Conservation (phyloP, 1,140 invertebrate genomes). For the Bombus waltoni region DNA sequence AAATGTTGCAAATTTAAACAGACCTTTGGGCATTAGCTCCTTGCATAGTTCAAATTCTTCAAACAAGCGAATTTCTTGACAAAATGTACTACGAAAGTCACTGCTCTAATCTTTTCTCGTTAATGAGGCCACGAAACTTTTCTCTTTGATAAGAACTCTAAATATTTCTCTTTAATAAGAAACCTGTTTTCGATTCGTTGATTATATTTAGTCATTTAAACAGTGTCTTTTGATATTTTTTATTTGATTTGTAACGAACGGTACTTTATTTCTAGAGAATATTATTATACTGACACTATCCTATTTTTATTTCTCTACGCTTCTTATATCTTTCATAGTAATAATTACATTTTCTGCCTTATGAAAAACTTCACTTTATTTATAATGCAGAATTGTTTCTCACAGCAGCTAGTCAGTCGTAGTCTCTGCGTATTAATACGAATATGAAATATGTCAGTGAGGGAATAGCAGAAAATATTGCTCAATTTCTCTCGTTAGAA, state of each 20-base stretch:
- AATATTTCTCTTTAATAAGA: not conserved
- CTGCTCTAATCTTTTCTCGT: not conserved
- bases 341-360: too few species aligned
- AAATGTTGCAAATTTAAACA: slow-evolving; percentile 61
- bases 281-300: not conserved
- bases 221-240: not conserved
- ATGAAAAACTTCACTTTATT: too few species aligned
- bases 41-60: slow-evolving; percentile 22
- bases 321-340: too few species aligned
- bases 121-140: not conserved
- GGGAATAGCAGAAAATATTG: not conserved
- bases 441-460: not conserved
- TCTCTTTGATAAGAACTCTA: too few species aligned
- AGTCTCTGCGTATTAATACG: too few species aligned
- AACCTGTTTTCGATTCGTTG: not conserved
- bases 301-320: not conserved
- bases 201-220: not conserved
- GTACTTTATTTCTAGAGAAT: not conserved
- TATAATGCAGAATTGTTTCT: too few species aligned
- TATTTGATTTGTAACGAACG: not conserved
- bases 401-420: too few species aligned
- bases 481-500: too few species aligned
- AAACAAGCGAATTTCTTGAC: slow-evolving; percentile 34
- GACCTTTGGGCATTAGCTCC: not conserved
- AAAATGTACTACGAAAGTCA: not conserved